phyloP scores from a whole-genome alignment of 2,797 vertebrate genomes.

The Setipinna tenuifilis region DNA sequence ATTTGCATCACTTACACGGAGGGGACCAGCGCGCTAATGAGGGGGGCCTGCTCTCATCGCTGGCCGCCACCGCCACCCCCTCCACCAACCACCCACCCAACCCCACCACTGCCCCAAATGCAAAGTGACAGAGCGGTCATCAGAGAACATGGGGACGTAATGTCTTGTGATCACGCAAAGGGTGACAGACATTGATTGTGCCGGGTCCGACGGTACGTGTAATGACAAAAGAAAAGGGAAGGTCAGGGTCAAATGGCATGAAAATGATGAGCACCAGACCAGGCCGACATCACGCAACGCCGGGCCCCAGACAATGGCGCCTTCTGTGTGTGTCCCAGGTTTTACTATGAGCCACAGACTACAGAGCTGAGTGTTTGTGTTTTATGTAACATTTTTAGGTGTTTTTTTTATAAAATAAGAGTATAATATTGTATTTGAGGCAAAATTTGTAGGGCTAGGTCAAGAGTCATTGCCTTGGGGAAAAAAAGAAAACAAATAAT shows the following conservation, averaged over 20 bases:
- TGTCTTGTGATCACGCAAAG: constrained; percentile 65
- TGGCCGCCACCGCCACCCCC: constrained; percentile 41
- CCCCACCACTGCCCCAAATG: constrained; percentile 66
- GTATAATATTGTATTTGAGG: no score
- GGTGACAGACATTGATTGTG: constrained; percentile 75
- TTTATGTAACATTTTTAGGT: background rate
- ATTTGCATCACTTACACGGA: constrained; percentile 69
- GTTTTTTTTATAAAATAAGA: no score
- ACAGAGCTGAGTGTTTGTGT: background rate
- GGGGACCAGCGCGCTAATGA: constrained; percentile 69
- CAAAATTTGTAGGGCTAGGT: no score
- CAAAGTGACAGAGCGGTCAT: constrained; percentile 70
- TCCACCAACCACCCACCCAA: no score
- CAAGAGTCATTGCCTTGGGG: no score
- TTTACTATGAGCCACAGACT: background rate
- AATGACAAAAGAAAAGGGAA: constrained; percentile 67
- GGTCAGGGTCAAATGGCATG: constrained; percentile 75
- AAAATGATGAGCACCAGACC: constrained; percentile 63
- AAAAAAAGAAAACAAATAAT: no score
- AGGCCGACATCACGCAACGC: constrained; percentile 50
- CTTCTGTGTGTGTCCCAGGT: background rate
- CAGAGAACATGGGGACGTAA: constrained; percentile 62
- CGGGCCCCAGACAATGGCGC: background rate
- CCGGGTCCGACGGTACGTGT: constrained; percentile 63
- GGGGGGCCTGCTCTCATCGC: constrained; percentile 61